A percentile compares a stretch with the other conserved stretches of the same genome.
phyloP scores from a whole-genome alignment of 2,797 vertebrate species.

The Harpagifer antarcticus region DNA sequence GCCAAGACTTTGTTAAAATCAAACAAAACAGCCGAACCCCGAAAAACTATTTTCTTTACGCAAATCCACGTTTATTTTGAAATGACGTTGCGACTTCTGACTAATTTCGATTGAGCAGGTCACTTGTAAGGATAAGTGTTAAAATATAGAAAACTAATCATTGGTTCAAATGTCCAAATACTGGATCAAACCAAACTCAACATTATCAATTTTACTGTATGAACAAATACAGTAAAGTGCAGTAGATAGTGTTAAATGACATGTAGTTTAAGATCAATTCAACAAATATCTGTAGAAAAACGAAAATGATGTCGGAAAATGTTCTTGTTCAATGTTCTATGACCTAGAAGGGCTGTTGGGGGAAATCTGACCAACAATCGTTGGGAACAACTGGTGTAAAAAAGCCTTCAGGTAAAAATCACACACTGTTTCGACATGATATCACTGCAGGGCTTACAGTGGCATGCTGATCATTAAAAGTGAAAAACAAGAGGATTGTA shows the following conservation, averaged over 20 bases:
- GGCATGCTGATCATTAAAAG: neutral
- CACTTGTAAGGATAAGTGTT: too few relatives aligned
- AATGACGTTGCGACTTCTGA: too few relatives aligned
- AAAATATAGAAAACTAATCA: too few relatives aligned
- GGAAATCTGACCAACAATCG: neutral
- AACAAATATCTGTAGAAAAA: neutral
- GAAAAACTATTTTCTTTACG: too few relatives aligned
- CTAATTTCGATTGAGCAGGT: too few relatives aligned
- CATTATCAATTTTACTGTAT: neutral
- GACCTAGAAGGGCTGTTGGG: too few relatives aligned
- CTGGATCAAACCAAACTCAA: neutral
- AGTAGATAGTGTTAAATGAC: neutral
- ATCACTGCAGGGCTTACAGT: neutral
- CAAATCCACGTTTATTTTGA: too few relatives aligned
- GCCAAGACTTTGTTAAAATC: too few relatives aligned
- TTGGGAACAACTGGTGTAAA: neutral
- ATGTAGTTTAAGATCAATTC: neutral
- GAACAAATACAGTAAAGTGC: neutral
- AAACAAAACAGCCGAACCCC: too few relatives aligned
- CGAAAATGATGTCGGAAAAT: too few relatives aligned
- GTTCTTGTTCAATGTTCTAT: too few relatives aligned
- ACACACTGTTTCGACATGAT: neutral
- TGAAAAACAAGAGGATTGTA: conserved; percentile 3
- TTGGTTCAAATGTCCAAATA: neutral
- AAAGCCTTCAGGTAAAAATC: neutral